Base-by-base conservation (phyloP, 2,113 vertebrate species). In the Anolis sagrei region DNA sequence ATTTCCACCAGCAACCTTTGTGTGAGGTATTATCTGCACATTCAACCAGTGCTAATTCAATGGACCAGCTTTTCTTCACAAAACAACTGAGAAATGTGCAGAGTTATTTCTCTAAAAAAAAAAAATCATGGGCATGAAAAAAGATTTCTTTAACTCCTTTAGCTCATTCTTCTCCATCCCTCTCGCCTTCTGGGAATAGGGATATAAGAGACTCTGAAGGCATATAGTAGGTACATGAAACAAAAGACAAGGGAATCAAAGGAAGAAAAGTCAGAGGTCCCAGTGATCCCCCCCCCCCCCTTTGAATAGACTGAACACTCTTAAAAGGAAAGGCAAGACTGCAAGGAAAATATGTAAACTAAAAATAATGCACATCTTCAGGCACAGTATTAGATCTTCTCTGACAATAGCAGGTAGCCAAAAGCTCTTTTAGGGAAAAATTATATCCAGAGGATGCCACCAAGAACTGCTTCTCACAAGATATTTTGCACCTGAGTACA, bases 121-220 rank as follows among this genome's bases (percentile, higher is more conserved):
- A 93, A 86, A 94, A 93, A 92, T 90, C 94, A 80, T 79, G 85
- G 85, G 85, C 69, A 84, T 94, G 94, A 94, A 94, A 95, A 94
- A 86, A 93, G 93, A 94, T 95, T 95, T 86, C 91, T 92, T 92
- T 94, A 90, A 91, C 92, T 94, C 92, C 82, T 88, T 88, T 93
- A 82, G 89, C 88, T 90, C 92, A 85, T 93, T 95, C 91, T 94
- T 94, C 92, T 87, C 85, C 21, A 0, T 89, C 87, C 93, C 90
- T 92, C 91, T 92, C 88, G 88, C 90, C 86, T 93, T 75, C 88
- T 86, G 89, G 85, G 88, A 94, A 91, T 74, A 86, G 87, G 86
- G 92, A 90, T 92, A 85, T 86, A 68, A 87, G 85, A 91, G 92
- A 83, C 84, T 92, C 78, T 72, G 79, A 54, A 82, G 86, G 68